Evolutionary conservation across 2,113 vertebrate genomes (phyloP), one percentile per base, ranked within the genome.

Genomic region (Copsychus sechellarum): DNA sequence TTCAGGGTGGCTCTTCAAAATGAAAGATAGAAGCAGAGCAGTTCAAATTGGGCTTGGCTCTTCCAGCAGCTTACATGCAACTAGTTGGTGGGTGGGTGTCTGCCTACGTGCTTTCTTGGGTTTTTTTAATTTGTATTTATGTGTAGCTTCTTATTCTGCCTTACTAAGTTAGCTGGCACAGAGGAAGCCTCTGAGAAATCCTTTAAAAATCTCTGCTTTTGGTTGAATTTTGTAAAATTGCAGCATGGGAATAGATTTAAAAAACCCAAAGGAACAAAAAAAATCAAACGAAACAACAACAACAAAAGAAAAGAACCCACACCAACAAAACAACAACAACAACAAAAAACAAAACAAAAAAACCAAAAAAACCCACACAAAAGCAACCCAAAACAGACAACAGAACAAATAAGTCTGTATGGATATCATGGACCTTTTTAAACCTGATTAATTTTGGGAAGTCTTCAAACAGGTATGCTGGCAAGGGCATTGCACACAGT

Each of bases 181-280:
- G 95, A 71, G 71, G 47, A 90, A 73, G 70, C 92, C 83, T 95
- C 96, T 96, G 92, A 94, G 77, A 94, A 94, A 83, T 54, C 45
- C 26, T 80, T 91, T 53, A 25, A 84, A 91, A 91, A 79, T 54
- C 25, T 85, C 50, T 79, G 38, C 33, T 74, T 72, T 14, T n/a
- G 26, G 53, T 72, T 62, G 6, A 80, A 93, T 56, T 67, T 91
- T 23, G 2, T 4, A 33, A 34, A 77, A 48, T 72, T n/a, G 28
- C 13, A 19, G 6, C 70, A 54, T 82, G 61, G 34, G 2, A 86
- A 29, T 66, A 80, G 26, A 53, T 90, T 50, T 6, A 8, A n/a
- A 57, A 78, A 40, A 40, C 38, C 38, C 38, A 11, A 40, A 40
- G 5, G 38, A 12, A 40, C 11, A 11, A 40, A 40, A 33, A 56